Evolutionary conservation across 2,113 vertebrate species (phyloP), one percentile per base, ranked within the genome.

Genomic region (Corythornis vintsioides): DNA sequence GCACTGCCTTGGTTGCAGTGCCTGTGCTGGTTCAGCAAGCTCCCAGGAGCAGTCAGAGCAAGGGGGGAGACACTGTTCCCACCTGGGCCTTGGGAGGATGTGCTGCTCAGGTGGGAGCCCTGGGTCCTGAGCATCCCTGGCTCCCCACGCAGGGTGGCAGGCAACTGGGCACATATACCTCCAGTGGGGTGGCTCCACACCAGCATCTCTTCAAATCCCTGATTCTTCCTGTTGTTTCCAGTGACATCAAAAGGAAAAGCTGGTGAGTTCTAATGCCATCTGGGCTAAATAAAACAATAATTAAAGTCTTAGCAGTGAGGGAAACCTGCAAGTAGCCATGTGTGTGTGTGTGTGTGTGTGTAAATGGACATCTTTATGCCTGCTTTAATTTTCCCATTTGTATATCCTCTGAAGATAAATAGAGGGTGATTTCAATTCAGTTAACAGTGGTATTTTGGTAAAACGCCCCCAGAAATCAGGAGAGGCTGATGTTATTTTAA

Each of bases 401-500:
- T 88, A 60, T 67, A 56, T 56, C 25, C 47, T 78, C 88, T 45
- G 50, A 92, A 92, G 88, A 75, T 43, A 92, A 96, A 92, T 63
- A 76, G 19, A 77, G 42, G 53, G 69, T 83, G 82, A 91, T 72
- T 93, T 86, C 57, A 64, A 69, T 47, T 85, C 70, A 83, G 74
- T 86, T 89, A 88, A 43, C 67, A 45, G 66, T 6, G 33, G 40
- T 71, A 66, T 82, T 91, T 79, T 74, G 84, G 69, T 84, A 55
- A 95, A 91, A 92, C 9, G 10, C 14, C 45, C 31, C 52, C 57
- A 91, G 81, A 92, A 96, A 81, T 86, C 64, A 64, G 74, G 75
- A 92, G 67, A 52, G 60, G 55, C 50, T 89, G 63, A 93, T 94
- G 94, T 95, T 88, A 91, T 78, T 97, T 94, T 90, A 92, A 90